phyloP scores from a whole-genome alignment of 2,888 invertebrate genomes.

The Pelosia muscerda region DNA sequence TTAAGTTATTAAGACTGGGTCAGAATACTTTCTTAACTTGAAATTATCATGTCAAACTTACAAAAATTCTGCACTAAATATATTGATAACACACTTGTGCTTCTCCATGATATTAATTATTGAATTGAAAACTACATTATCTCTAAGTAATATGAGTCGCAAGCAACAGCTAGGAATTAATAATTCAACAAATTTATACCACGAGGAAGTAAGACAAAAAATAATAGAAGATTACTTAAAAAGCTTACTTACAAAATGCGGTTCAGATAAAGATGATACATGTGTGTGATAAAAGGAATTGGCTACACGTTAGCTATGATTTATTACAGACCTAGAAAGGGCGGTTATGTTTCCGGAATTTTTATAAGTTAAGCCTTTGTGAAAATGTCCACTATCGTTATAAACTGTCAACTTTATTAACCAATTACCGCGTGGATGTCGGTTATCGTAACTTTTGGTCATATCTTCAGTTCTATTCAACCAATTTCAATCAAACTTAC shows the following conservation, averaged over 20 bases:
- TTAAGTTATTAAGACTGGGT: too few species aligned
- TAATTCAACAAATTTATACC: slow-evolving; percentile 1
- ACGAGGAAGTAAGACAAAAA: slow-evolving; percentile 6
- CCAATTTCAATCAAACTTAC: too few species aligned
- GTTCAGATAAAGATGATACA: slow-evolving; percentile 32
- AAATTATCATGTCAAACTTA: neutral
- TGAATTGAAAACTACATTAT: too few species aligned
- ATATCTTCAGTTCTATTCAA: too few species aligned
- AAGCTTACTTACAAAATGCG: slow-evolving; percentile 12
- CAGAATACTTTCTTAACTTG: neutral
- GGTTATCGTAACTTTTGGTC: too few species aligned
- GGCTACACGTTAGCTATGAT: slow-evolving; percentile 33
- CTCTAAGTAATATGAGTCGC: too few species aligned
- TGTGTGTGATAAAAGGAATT: slow-evolving; percentile 32
- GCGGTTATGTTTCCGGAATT: slow-evolving; percentile 31
- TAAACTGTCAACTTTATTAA: slow-evolving; percentile 23
- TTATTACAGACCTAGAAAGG: slow-evolving; percentile 33
- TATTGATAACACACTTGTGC: too few species aligned
- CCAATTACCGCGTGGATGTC: neutral
- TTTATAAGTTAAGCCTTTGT: slow-evolving; percentile 26
- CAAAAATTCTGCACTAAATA: too few species aligned
- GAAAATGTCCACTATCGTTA: slow-evolving; percentile 17
- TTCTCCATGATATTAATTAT: too few species aligned
- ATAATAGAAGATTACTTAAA: slow-evolving; percentile 19
- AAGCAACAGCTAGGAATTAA: neutral